phyloP scores from a whole-genome alignment of 1,140 invertebrate genomes.

The Pseudomyrmex gracilis region DNA sequence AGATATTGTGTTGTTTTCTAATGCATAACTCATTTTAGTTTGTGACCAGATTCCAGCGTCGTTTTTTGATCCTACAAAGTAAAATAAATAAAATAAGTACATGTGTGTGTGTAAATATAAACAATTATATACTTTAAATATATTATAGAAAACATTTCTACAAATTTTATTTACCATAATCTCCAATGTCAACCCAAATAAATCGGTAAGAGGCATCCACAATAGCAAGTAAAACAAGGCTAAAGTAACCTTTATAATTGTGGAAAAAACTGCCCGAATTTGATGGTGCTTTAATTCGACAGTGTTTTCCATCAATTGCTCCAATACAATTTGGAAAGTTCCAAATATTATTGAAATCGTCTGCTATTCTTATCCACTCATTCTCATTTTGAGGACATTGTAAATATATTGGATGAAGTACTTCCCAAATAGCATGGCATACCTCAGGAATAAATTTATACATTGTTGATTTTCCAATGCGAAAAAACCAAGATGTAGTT shows the following conservation, averaged over 20 bases:
- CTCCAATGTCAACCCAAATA: slow-evolving; percentile 6
- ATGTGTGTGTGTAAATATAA: not conserved
- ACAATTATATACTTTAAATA: not conserved
- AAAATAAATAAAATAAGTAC: not conserved
- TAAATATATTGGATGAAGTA: not conserved
- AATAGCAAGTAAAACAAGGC: not conserved
- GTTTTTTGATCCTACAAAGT: not conserved
- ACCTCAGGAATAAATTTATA: not conserved
- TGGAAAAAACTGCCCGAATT: not conserved
- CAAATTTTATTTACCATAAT: not conserved
- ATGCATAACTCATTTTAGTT: not conserved
- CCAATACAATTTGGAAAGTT: not conserved
- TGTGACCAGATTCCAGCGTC: not conserved
- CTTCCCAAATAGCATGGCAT: not conserved
- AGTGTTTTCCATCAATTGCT: not conserved
- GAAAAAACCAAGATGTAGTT: not conserved
- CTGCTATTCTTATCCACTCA: not conserved
- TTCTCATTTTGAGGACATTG: not conserved
- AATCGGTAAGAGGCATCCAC: not conserved
- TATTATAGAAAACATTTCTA: no score
- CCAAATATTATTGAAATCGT: not conserved
- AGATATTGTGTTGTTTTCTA: not conserved
- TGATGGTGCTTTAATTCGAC: not conserved
- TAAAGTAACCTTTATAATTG: slow-evolving; percentile 6
- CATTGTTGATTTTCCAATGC: slow-evolving; percentile 1